Base-by-base conservation (phyloP, 1,140 invertebrate species). In the Anadara kagoshimensis region DNA sequence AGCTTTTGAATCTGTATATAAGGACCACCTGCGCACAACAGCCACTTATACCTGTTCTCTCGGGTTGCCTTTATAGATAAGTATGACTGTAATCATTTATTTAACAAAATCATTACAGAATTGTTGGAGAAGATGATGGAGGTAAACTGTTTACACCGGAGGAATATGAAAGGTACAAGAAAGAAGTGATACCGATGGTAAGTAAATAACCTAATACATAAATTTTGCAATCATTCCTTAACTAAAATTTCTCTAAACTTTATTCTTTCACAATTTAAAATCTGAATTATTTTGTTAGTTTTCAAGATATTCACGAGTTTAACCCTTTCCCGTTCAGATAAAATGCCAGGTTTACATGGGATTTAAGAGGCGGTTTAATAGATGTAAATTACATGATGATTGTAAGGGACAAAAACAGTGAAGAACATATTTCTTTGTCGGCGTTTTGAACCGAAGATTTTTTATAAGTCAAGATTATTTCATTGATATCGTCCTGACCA, bases 51-150 rank as follows among this genome's bases (percentile, higher is more conserved):
- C 36, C 43, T 26, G n/a, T 18, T 67, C 7, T 7, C 12, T 45
- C 20, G 16, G 20, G 20, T 10, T 18, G 7, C 12, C 26, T 18
- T 11, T 12, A 41, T 16, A 3, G 49, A 20, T 12, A 56, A 12
- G 29, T n/a, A n/a, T n/a, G 16, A 4, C n/a, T 22, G 7, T 16
- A 20, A 45, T 22, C 8, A 26, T 41, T 14, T 7, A 36, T 20
- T 18, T 41, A 16, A 14, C 16, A 2, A 41, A 36, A 43, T 70
- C 58, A 59, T 66, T 77, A 8, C 57, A 90, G 88, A 64, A 90
- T 90, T 77, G 89, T 90, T 57, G 89, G 89, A 5, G 87, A 89
- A 75, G 89, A 90, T 80, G 89, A 90, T 82, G 86, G 86, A 2
- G 89, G 88, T 1, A 79, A 75, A 26, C 43, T 87, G 45, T 88